Base-by-base conservation (phyloP, 1,140 invertebrate species). In the Archegozetes longisetosus region DNA sequence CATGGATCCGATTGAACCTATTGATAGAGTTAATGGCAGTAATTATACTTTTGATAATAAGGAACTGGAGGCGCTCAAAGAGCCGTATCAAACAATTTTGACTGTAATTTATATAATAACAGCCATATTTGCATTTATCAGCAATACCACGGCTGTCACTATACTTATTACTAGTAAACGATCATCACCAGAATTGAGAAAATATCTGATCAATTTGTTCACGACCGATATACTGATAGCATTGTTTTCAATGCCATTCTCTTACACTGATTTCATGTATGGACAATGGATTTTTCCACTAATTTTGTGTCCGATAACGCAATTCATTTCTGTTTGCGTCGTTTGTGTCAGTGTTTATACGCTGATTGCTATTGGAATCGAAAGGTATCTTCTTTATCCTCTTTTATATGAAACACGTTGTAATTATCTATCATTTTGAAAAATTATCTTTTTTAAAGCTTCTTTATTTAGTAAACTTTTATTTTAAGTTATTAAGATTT, bases 281-380 rank as follows among this genome's bases (percentile, higher is more conserved):
- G 71, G 72, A 22, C 61, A 70, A 9, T 74, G 73, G 73, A 67
- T 73, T 6, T 74, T 73, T 57, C 65, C 65, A 2, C 70, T 68
- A 0, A 64, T 64, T 59, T 72, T 74, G 59, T 75, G 73, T 58
- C 67, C 72, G 2, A 62, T 75, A 3, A 72, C 70, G 1, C 67
- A 70, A 48, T 71, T 72, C 47, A 71, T 74, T 69, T 71, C 73
- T 40, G 70, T 71, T 52, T 64, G 68, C 23, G 70, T 70, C 2
- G 73, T 74, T 12, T 67, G 71, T 1, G 72, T 70, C 23, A 73
- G 71, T 46, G 72, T 74, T 2, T 74, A 73, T 61, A 75, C 73
- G 0, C 63, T 75, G 4, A 71, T 69, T 17, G 72, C 70, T 3
- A 75, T 75, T 49, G 73, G 73, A n/a, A 62, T 75, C 23, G 73